Evolutionary conservation across 1,140 invertebrate species (phyloP).

Genomic region (Scaptodrosophila lebanonensis): DNA sequence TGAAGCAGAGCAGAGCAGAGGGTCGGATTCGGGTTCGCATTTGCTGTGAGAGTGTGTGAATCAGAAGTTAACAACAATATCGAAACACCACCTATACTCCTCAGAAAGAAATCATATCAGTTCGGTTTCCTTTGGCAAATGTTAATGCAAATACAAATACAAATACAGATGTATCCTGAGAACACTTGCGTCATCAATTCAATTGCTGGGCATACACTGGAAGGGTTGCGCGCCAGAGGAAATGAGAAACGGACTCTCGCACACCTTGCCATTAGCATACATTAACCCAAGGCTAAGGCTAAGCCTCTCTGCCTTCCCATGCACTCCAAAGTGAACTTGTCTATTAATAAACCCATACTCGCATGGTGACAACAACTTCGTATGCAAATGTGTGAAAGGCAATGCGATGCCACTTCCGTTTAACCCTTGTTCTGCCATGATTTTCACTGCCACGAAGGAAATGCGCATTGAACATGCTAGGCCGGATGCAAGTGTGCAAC

Average conservation of each 20-base stretch:
- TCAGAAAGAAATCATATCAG: not conserved
- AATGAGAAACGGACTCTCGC: not conserved
- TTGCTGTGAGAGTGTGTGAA: not conserved
- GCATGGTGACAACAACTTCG: not conserved
- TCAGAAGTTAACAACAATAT: not conserved
- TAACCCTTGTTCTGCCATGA: not conserved
- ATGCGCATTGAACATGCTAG: too few relatives aligned
- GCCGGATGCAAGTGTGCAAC: too few relatives aligned
- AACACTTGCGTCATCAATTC: not conserved
- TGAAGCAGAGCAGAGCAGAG: too few relatives aligned
- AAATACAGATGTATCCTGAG: not conserved
- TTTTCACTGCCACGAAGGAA: not conserved
- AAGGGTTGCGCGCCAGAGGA: not conserved
- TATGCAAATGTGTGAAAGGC: not conserved
- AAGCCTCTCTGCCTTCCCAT: not conserved
- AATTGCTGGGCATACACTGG: not conserved
- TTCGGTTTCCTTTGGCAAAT: not conserved
- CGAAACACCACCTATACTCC: too few relatives aligned
- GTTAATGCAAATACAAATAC: not conserved
- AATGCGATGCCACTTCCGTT: not conserved
- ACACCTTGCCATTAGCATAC: conserved; percentile 1
- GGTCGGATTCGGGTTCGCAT: not conserved
- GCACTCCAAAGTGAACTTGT: not conserved
- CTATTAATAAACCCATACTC: too few relatives aligned
- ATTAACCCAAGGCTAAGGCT: not conserved